Evolutionary conservation across 2,888 invertebrate genomes (phyloP), one percentile per base, ranked within the genome.

Genomic region (Ormyrus labotus): DNA sequence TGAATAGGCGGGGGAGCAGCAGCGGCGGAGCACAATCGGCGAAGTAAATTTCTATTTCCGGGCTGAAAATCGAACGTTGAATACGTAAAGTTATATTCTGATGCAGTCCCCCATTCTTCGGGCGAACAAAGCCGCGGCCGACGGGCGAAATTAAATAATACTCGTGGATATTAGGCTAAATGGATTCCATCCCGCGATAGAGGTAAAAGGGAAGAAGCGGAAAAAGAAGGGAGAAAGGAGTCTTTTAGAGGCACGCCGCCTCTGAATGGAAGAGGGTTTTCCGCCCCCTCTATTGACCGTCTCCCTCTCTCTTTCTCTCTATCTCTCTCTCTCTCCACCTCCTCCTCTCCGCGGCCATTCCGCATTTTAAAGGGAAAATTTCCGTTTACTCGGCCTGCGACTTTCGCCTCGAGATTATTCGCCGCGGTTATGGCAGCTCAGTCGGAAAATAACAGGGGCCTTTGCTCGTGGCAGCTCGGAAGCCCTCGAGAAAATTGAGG

Each of bases 301-400:
- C 81, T 80, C 71, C 78, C 85, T 84, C 85, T 84, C 85, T 72
- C 82, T 67, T 47, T 61, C 13, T 72, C 81, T 67, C 53, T 61
- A 11, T 45, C 64, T 58, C 60, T 53, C 67, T 50, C 85, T 84
- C 85, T 86, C 81, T 34, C 34, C 34, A 34, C 34, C 34, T 72
- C 82, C 34, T 72, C 82, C 13, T 45, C 64, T 65, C 65, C 67
- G 34, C 63, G 34, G 80, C 87, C 85, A 88, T 89, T 89, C 87
- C 88, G 89, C 88, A 90, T 90, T 90, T 90, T 90, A 89, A 90
- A 89, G 87, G 87, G 87, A 88, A 90, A 90, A 90, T 90, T 90
- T 90, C 87, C 87, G 88, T 89, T 89, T 88, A 86, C 86, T 86
- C 87, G 85, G 83, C 69, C 82, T 84, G 34, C 34, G 85, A 86